Evolutionary conservation across 2,888 invertebrate genomes (phyloP), one percentile per base, ranked within the genome.

Genomic region (Rhorus exstirpatorius): DNA sequence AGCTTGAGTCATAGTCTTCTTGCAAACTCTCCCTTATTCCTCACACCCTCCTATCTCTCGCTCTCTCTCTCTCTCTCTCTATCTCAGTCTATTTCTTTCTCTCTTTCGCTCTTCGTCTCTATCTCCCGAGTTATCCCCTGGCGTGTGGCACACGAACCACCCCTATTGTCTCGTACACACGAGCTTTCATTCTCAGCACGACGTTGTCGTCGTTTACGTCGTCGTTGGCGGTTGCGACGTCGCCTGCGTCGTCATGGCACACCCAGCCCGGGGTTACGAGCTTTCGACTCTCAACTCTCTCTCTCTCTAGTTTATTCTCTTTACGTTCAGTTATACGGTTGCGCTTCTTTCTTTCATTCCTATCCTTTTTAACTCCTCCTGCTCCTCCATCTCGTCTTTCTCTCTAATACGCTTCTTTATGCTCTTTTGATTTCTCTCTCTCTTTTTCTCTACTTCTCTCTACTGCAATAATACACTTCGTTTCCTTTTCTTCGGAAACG

Each of bases 131-230:
- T 75, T 70, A 82, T 82, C 75, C 75, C 70, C 58, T 65, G 79
- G 75, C 70, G 82, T 76, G 76, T 72, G 78, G 46, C 68, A 41
- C 75, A 41, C 75, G 60, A 71, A 60, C 82, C 75, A 75, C 75
- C 65, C 75, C 82, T 44, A 79, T 79, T 79, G 75, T 79, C 70
- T 79, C 63, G 70, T 58, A 78, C 35, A 77, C 41, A 49, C 63
- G 74, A 78, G 78, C 78, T 82, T 75, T 74, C 78, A 82, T 82
- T 82, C 81, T 78, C 74, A 55, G 74, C 70, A 79, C 70, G 75
- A 82, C 65, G 79, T 44, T 53, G 71, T 26, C 61, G 67, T 26
- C 71, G 77, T 51, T 17, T 35, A 26, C 74, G 72, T 60, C 41
- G 67, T 44, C 68, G 60, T 44, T 41, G 74, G 51, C 2, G 70